Conservation (phyloP, 2,888 invertebrate species). For the Dicranocentrus wangi region DNA sequence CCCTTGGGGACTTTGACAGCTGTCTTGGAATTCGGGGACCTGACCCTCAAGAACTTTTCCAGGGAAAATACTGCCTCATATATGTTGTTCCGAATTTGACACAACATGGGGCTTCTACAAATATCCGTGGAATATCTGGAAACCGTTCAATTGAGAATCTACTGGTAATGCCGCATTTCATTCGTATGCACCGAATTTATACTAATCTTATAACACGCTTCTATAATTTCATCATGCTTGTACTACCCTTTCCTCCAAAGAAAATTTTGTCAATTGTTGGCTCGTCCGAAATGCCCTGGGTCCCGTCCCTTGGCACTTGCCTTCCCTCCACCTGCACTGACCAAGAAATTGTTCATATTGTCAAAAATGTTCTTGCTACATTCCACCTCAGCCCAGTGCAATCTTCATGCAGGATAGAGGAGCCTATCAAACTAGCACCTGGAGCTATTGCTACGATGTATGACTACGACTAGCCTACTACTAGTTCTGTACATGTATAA, state of each 20-base stretch:
- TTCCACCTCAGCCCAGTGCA: background rate
- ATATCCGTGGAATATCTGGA: background rate
- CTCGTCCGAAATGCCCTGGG: slow-evolving; percentile 6
- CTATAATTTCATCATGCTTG: too few relatives aligned
- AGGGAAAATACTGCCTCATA: slow-evolving; percentile 30
- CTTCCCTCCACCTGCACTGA: slow-evolving; percentile 63
- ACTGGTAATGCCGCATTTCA: slow-evolving; percentile 21
- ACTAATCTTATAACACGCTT: too few relatives aligned
- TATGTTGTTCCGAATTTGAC: slow-evolving; percentile 4
- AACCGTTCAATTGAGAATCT: slow-evolving; percentile 5
- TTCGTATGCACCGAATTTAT: background rate
- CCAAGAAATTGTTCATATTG: slow-evolving; percentile 35
- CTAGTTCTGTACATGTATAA: too few relatives aligned
- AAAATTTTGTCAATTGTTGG: slow-evolving; percentile 15
- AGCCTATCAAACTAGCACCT: slow-evolving; percentile 18
- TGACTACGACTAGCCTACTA: background rate
- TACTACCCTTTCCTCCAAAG: background rate
- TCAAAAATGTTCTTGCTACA: background rate
- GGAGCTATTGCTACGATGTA: slow-evolving; percentile 62
- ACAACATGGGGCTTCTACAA: background rate
- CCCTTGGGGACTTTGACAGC: slow-evolving; percentile 76
- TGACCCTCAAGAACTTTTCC: background rate
- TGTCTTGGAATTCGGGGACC: slow-evolving; percentile 73
- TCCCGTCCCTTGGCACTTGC: slow-evolving; percentile 49
- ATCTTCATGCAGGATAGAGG: slow-evolving; percentile 23